These are phyloP conservation scores for Diploscapter pachys DNA, from an alignment of 1,140 invertebrate genomes.

Conservation along the genomic window DNA sequence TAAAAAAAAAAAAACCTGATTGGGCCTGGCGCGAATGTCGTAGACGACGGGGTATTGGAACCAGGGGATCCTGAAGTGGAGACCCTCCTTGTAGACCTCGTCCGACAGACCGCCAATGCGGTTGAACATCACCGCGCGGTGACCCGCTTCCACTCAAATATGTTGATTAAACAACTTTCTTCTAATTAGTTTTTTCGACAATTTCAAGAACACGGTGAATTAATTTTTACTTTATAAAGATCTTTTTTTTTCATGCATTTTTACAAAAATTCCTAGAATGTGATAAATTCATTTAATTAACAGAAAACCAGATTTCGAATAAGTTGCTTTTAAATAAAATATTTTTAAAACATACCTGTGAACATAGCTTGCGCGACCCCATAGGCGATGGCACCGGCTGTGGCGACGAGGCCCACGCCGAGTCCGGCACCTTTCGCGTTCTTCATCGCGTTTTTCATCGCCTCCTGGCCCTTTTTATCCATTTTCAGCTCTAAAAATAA, in stretches of 20 bases:
- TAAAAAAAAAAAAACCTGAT: constrained; percentile 55
- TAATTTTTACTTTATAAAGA: no score
- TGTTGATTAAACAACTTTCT: no score
- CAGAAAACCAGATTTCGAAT: no score
- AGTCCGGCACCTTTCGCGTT: constrained; percentile 75
- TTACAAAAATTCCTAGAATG: no score
- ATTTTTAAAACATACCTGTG: constrained; percentile 69
- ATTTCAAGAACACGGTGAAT: no score
- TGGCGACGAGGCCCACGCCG: constrained; percentile 77
- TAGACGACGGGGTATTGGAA: constrained; percentile 99
- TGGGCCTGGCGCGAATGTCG: constrained; percentile 90
- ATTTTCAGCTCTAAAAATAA: no score
- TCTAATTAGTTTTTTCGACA: no score
- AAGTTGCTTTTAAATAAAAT: no score
- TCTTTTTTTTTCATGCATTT: no score
- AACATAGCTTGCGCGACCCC: constrained; percentile 85
- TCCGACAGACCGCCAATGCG: constrained; percentile 86
- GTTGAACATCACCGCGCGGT: constrained; percentile 96
- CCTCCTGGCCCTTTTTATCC: constrained; percentile 62
- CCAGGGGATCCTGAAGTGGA: constrained; percentile 95
- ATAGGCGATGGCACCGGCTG: constrained; percentile 76
- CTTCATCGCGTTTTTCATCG: constrained; percentile 74
- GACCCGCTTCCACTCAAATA: constrained; percentile 89
- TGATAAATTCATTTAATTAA: no score
- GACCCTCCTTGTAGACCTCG: constrained; percentile 84